A percentile compares a stretch with the other conserved stretches of the same genome.
Conservation (phyloP, 2,797 vertebrate genomes). For the Hemibagrus guttatus region DNA sequence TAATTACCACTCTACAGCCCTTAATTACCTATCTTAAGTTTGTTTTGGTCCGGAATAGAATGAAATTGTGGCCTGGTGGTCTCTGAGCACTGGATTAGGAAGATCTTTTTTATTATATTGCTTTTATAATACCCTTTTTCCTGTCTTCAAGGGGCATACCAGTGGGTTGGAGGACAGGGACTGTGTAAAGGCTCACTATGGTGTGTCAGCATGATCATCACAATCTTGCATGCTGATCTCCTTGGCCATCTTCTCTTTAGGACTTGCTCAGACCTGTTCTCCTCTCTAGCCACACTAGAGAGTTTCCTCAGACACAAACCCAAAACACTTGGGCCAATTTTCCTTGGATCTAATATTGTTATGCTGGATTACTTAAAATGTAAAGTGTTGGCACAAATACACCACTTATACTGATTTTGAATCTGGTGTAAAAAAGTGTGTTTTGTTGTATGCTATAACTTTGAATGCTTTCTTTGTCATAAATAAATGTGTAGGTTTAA, state of each 20-base stretch:
- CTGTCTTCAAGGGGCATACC: not conserved
- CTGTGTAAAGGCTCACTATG: not conserved
- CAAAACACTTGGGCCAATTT: conserved; percentile 7
- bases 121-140: conserved; percentile 11
- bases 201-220: conserved; percentile 54
- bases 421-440: not conserved
- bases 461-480: conserved; percentile 11
- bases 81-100: conserved; percentile 23
- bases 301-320: conserved; percentile 35
- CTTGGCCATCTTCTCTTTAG: conserved; percentile 39
- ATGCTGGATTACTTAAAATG: not conserved
- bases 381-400: not conserved
- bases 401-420: not conserved
- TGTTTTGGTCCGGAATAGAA: conserved; percentile 35
- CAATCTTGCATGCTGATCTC: conserved; percentile 53
- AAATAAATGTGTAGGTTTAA: conserved; percentile 20
- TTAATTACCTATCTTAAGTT: conserved; percentile 21
- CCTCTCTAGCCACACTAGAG: not conserved
- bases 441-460: not conserved
- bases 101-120: not conserved
- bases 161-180: not conserved
- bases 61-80: conserved; percentile 23
- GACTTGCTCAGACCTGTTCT: conserved; percentile 62
- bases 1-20: conserved; percentile 32
- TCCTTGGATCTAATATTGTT: not conserved